Base-by-base conservation (phyloP, 2,888 invertebrate genomes). In the Drosophila diplacantha region DNA sequence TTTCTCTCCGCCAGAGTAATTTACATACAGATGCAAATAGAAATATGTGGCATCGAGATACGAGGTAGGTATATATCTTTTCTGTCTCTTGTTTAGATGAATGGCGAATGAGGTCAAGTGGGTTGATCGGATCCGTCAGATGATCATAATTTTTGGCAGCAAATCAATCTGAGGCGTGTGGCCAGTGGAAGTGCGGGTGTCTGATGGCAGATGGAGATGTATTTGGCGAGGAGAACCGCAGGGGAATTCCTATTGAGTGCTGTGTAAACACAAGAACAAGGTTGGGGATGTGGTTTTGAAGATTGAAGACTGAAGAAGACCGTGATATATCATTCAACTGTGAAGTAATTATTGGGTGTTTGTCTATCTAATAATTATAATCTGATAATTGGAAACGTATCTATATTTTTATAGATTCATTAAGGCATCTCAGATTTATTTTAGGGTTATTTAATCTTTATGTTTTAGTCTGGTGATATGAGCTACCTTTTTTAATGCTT, bases 31-130 rank as follows among this genome's bases (percentile, higher is more conserved):
- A 31, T 44, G 32, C 56, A 16, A 37, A 20, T 49, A 22, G 35
- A 16, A 49, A 31, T 41, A 41, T 52, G 54, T 12, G 43, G 35
- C 31, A 57, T 26, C 44, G 24, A 34, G 52, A n/a, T 24, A 38
- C n/a, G 61, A 69, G 75, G 37, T 61, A 35, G 43, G 46, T 72
- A 75, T 39, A 39, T 39, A 22, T 69, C 70, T 65, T 47, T 35
- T 54, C 53, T 35, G 20, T 49, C 37, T 69, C 3, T 29, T n/a
- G n/a, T n/a, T n/a, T n/a, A n/a, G n/a, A n/a, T n/a, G 29, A 29
- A 53, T 54, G 53, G 29, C 62, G 50, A 80, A 72, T 64, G 64
- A 75, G 81, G 75, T 77, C 75, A 75, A 77, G 77, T 80, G 56
- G 61, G 57, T 51, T 22, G 35, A 56, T 65, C 50, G 37, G 51